Evolutionary conservation across 2,888 invertebrate genomes (phyloP), one percentile per base, ranked within the genome.

Genomic region (Drosophila sordidula): DNA sequence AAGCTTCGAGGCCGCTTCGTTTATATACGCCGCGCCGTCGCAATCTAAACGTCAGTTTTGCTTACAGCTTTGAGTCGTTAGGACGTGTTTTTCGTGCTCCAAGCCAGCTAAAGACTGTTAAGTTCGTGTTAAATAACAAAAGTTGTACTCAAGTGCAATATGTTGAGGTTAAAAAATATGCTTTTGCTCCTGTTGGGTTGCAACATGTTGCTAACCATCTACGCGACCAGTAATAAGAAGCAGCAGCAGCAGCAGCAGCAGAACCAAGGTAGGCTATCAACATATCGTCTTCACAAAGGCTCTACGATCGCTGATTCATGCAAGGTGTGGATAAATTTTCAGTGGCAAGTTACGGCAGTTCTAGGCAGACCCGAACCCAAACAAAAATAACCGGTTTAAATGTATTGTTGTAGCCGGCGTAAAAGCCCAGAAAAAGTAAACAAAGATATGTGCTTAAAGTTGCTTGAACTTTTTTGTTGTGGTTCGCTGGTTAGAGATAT

Each of bases 21-120:
- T 89, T 90, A 90, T 90, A 90, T 89, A 74, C 74, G 78, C 76
- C 70, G 76, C 70, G 79, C 77, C 50, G 63, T 56, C 78, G 80
- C 75, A 56, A 72, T 66, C 67, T 52, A 73, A 71, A 58, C 83
- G 78, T 86, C 89, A 90, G 90, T 91, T 87, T 74, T 56, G 72
- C 71, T 78, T 81, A 75, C 70, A 76, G 71, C 87, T 65, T 74
- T 57, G 71, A 80, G 62, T 44, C 68, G 69, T 63, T 68, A 32
- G 56, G 80, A 80, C 72, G 70, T 65, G 64, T 62, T 16, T 38
- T 16, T 38, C 47, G 59, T 47, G 67, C 42, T 63, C 9, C 9
- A 14, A 12, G 16, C 16, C 34, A 32, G 12, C 39, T 46, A 44
- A 29, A 34, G 18, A 12, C 44, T 16, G 22, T 39, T 56, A 14